Conservation (phyloP, 2,888 invertebrate species). For the Drepanosiphum platanoidis region DNA sequence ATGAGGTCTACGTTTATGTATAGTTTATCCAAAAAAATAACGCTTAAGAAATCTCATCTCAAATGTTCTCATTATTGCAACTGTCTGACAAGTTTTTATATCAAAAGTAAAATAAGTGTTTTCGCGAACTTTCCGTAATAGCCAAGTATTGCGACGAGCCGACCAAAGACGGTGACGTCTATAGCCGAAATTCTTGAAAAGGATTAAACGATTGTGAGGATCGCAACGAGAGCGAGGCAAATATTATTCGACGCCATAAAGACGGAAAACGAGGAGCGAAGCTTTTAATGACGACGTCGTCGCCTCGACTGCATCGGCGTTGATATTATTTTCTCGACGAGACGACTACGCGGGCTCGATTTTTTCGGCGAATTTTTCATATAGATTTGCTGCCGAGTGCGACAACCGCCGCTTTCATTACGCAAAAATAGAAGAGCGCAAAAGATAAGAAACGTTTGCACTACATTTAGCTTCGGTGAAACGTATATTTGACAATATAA, state of each 20-base stretch:
- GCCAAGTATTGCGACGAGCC: neutral
- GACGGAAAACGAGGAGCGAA: conserved; percentile 19
- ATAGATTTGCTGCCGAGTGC: neutral
- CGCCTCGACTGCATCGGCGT: conserved; percentile 20
- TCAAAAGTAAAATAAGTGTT: neutral
- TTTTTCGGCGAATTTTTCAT: neutral
- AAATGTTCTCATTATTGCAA: neutral
- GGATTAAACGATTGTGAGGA: conserved; percentile 27
- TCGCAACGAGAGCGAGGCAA: neutral
- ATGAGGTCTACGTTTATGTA: too few species aligned
- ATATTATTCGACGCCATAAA: neutral
- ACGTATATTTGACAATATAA: neutral
- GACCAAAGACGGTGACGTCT: neutral
- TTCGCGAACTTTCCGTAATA: conserved; percentile 13
- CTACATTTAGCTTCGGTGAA: neutral
- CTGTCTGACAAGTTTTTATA: neutral
- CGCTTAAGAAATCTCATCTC: neutral
- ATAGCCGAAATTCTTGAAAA: conserved; percentile 11
- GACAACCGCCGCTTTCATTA: neutral
- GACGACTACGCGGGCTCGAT: neutral
- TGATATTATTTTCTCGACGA: conserved; percentile 29
- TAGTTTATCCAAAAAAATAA: too few species aligned
- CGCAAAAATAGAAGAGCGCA: neutral
- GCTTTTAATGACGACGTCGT: conserved; percentile 15
- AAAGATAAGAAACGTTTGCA: conserved; percentile 20